Conservation (phyloP, 2,888 invertebrate species). For the Caenorhabditis sulstoni region DNA sequence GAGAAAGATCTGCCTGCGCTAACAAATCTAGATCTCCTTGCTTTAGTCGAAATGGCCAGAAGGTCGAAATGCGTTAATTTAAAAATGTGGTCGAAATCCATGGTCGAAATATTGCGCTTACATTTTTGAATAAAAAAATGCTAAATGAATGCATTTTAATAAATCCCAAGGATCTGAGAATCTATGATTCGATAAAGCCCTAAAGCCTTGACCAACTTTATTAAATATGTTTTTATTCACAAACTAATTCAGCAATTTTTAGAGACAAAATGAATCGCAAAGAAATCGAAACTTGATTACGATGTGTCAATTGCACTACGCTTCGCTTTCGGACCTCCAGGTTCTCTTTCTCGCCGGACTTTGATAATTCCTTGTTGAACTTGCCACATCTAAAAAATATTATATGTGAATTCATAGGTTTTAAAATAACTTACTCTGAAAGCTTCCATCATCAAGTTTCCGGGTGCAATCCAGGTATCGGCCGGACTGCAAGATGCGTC, state of each 20-base stretch:
- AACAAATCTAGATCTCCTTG: neutral
- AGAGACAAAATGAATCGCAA: slow-evolving; percentile 15
- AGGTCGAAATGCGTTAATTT: too few species aligned
- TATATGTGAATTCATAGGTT: slow-evolving; percentile 23
- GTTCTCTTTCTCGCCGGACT: slow-evolving; percentile 14
- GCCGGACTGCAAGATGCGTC: slow-evolving; percentile 26
- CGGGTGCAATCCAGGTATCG: slow-evolving; percentile 28
- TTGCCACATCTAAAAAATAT: slow-evolving; percentile 23
- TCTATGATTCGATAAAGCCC: too few species aligned
- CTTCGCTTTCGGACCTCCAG: slow-evolving; percentile 15
- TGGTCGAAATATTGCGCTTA: too few species aligned
- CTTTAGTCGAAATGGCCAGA: too few species aligned
- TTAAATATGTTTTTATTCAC: too few species aligned
- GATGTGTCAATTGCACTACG: slow-evolving; percentile 21
- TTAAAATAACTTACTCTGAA: slow-evolving; percentile 26
- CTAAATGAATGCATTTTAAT: too few species aligned
- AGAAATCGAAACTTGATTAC: slow-evolving; percentile 9
- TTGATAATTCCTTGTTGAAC: slow-evolving; percentile 14
- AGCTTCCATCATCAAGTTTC: slow-evolving; percentile 7
- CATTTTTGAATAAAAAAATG: too few species aligned
- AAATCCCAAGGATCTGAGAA: too few species aligned
- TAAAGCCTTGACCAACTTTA: too few species aligned
- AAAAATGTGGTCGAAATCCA: too few species aligned
- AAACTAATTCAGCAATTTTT: slow-evolving; percentile 5
- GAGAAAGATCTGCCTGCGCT: slow-evolving; percentile 15